Evolutionary conservation across 2,797 vertebrate species (phyloP).

Genomic region (Phyllotis vaccarum): DNA sequence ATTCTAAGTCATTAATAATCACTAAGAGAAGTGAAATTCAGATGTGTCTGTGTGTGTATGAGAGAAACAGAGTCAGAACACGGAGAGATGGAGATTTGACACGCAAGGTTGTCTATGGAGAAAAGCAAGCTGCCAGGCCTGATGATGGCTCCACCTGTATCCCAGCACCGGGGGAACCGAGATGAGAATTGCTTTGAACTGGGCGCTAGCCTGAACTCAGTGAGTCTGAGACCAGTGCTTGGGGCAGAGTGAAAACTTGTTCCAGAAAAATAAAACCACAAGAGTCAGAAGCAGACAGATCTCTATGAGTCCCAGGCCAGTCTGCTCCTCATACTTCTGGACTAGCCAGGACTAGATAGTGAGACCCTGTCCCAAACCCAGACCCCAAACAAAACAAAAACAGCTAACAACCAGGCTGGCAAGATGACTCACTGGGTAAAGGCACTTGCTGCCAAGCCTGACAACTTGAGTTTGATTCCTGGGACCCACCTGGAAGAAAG

Average conservation of each 20-base stretch:
- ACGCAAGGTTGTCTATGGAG: neutral
- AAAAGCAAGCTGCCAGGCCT: neutral
- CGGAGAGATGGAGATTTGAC: neutral
- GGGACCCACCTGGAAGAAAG: too few species aligned
- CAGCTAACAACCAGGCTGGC: neutral
- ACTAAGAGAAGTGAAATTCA: neutral
- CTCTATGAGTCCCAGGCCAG: neutral
- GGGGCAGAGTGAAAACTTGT: neutral
- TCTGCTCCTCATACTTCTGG: neutral
- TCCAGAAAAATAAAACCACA: neutral
- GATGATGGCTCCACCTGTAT: neutral
- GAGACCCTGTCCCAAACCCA: neutral
- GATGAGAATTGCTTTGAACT: neutral
- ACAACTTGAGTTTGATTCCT: neutral
- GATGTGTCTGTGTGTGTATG: neutral
- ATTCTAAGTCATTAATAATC: constrained; percentile 17
- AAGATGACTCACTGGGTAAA: neutral
- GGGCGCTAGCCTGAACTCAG: neutral
- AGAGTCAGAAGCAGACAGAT: neutral
- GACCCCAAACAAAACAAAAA: neutral
- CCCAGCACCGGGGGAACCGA: neutral
- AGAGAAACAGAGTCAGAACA: neutral
- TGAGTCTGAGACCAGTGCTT: neutral
- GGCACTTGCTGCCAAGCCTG: neutral
- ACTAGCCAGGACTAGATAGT: neutral